Evolutionary conservation across 1,140 invertebrate genomes (phyloP).

Genomic region (Drosophila ogumai): DNA sequence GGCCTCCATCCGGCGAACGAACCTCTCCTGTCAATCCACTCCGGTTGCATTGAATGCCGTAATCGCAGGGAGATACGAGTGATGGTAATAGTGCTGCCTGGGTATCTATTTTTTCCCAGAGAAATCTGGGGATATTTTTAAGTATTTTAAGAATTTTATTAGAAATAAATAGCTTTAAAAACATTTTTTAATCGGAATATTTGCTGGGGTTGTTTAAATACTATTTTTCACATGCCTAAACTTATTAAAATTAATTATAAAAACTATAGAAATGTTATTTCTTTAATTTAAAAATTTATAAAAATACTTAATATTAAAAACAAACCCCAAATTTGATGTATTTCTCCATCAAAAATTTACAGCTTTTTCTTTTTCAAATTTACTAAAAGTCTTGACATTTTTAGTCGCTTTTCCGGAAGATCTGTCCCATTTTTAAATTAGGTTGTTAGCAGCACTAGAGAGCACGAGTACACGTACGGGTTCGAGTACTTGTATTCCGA

Average conservation of each 20-base stretch:
- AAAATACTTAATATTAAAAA: neutral
- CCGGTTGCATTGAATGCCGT: constrained; percentile 42
- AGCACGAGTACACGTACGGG: constrained; percentile 16
- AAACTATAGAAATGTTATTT: too few species aligned
- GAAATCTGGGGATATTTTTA: too few species aligned
- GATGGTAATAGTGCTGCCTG: neutral
- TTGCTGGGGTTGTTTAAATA: too few species aligned
- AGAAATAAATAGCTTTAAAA: too few species aligned
- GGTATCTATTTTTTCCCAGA: neutral
- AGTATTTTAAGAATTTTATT: too few species aligned
- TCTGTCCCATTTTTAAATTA: constrained; percentile 3
- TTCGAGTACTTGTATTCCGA: constrained; percentile 33
- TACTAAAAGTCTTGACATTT: neutral
- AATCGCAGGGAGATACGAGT: constrained; percentile 27
- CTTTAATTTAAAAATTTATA: too few species aligned
- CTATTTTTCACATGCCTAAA: too few species aligned
- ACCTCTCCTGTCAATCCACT: constrained; percentile 22
- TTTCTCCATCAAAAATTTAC: neutral
- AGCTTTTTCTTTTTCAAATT: too few species aligned
- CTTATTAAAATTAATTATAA: too few species aligned
- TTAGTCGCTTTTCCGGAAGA: neutral
- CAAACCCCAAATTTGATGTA: too few species aligned
- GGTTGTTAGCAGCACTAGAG: constrained; percentile 5
- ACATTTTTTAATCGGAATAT: too few species aligned
- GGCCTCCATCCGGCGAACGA: constrained; percentile 17